phyloP scores from a whole-genome alignment of 64 coral and sea anemone genomes.

The Pocillopora damicornis region DNA sequence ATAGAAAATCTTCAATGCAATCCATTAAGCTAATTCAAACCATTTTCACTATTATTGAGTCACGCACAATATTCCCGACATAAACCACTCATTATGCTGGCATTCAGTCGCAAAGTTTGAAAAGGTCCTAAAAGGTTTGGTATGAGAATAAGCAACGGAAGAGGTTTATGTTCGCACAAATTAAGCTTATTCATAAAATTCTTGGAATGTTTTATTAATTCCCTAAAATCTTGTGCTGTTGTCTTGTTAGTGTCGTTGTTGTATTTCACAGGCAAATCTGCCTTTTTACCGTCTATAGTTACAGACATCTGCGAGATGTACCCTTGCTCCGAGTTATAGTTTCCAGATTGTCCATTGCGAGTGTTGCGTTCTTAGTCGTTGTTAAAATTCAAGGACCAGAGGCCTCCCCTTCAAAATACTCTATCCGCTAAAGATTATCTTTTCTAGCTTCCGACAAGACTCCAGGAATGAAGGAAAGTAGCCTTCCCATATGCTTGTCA shows the following conservation, averaged over 20 bases:
- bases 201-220: constrained; percentile 2
- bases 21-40: not conserved
- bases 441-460: not conserved
- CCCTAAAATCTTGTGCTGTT: not conserved
- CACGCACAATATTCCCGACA: not conserved
- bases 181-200: not conserved
- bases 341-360: not conserved
- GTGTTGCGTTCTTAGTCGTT: too few relatives aligned
- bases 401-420: too few relatives aligned
- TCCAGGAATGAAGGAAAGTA: not conserved
- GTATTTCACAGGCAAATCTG: not conserved
- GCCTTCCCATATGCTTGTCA: not conserved
- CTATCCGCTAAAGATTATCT: not conserved
- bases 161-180: not conserved
- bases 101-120: not conserved
- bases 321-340: not conserved
- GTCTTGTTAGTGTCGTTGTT: not conserved
- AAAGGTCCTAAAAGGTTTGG: not conserved
- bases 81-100: not conserved
- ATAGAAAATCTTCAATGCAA: too few relatives aligned
- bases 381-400: too few relatives aligned
- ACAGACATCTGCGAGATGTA: not conserved
- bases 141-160: not conserved
- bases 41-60: not conserved
- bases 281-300: not conserved